Percentiles rank a stretch among this genome's conserved stretches.
Evolutionary conservation across 1,140 invertebrate genomes (phyloP).

Genomic region (Ostrea edulis): DNA sequence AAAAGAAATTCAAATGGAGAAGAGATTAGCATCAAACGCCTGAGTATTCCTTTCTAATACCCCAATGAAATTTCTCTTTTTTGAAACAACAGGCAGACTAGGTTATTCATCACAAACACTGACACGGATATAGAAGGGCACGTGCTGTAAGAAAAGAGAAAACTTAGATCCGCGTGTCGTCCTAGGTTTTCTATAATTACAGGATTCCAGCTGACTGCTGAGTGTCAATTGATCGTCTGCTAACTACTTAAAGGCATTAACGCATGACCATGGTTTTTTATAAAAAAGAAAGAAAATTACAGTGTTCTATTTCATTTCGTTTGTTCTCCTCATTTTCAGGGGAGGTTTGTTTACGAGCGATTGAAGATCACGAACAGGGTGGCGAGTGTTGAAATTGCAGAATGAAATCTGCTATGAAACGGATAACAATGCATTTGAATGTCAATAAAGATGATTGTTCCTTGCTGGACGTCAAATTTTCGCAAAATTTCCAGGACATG

Average conservation of each 20-base stretch:
- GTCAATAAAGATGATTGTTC: conserved; percentile 23
- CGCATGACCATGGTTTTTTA: conserved; percentile 26
- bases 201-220: conserved; percentile 30
- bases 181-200: conserved; percentile 18
- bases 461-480: conserved; percentile 28
- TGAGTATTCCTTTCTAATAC: conserved; percentile 50
- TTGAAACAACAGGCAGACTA: conserved; percentile 44
- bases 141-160: conserved; percentile 42
- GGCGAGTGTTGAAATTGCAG: conserved; percentile 15
- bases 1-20: conserved; percentile 49
- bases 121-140: conserved; percentile 26
- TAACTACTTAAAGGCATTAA: conserved; percentile 39
- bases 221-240: conserved; percentile 34
- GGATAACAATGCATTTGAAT: conserved; percentile 3
- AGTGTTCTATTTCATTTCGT: conserved; percentile 57
- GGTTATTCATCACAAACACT: conserved; percentile 42
- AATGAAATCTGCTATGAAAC: conserved; percentile 42
- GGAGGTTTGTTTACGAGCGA: conserved; percentile 44
- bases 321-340: conserved; percentile 47
- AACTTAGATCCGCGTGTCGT: conserved; percentile 19
- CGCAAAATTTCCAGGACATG: not conserved
- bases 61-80: conserved; percentile 44
- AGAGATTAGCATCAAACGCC: conserved; percentile 49
- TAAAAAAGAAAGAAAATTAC: conserved; percentile 48
- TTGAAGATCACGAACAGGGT: not conserved